These are phyloP conservation scores for Serinus canaria DNA, from an alignment of 2,113 vertebrate species.

Conservation along the genomic window DNA sequence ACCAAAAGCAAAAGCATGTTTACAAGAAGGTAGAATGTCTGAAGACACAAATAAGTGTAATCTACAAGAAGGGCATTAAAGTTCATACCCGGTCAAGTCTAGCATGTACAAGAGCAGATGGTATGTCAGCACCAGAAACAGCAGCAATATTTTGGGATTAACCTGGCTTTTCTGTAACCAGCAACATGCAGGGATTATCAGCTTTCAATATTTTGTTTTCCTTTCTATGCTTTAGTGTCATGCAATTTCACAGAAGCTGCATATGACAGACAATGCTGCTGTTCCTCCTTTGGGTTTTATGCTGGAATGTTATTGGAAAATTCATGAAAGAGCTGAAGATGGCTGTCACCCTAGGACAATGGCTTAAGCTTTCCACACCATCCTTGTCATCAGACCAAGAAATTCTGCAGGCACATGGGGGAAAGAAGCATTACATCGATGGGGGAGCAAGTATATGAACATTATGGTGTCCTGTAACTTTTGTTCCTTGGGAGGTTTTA, in stretches of 20 bases:
- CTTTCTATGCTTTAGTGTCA: slow-evolving; percentile 32
- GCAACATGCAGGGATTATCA: slow-evolving; percentile 29
- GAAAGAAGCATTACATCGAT: neutral
- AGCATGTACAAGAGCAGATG: slow-evolving; percentile 42
- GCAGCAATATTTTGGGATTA: slow-evolving; percentile 45
- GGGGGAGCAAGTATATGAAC: neutral
- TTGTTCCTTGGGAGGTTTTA: neutral
- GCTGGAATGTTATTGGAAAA: neutral
- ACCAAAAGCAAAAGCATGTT: slow-evolving; percentile 4
- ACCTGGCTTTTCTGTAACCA: slow-evolving; percentile 20
- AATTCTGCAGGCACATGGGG: neutral
- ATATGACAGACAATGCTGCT: slow-evolving; percentile 14
- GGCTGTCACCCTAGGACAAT: neutral
- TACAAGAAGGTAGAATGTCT: slow-evolving; percentile 2
- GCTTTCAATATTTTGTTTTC: slow-evolving; percentile 39
- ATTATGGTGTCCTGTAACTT: neutral
- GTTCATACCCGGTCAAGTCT: slow-evolving; percentile 24
- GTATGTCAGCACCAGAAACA: neutral
- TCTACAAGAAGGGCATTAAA: slow-evolving; percentile 37
- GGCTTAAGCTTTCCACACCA: neutral
- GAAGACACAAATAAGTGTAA: slow-evolving; percentile 15
- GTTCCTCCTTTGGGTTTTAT: neutral
- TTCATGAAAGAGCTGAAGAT: slow-evolving; percentile 23
- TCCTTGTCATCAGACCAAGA: neutral
- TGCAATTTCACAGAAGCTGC: slow-evolving; percentile 39